These are phyloP conservation scores for Chlamydotis undulata DNA, from an alignment of 2,113 vertebrate species.

Conservation along the genomic window DNA sequence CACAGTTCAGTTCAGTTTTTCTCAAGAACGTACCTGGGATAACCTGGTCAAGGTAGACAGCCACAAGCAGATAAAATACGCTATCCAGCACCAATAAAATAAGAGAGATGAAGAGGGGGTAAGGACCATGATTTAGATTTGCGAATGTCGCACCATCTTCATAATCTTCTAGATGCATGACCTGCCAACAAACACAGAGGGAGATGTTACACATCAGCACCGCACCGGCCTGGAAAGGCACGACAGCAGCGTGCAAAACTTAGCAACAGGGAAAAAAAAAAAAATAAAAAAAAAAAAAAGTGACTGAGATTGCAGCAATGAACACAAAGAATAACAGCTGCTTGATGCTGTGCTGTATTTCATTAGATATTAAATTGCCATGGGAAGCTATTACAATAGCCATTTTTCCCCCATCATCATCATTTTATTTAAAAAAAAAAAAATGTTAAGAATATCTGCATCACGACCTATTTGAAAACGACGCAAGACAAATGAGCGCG, in stretches of 20 bases:
- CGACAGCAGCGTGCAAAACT: rapidly evolving
- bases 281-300: not conserved
- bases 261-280: no score
- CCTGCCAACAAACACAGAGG: slow-evolving; percentile 72
- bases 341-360: rapidly evolving
- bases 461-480: rapidly evolving
- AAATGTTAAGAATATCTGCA: not conserved
- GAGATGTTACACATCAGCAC: not conserved
- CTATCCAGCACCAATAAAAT: slow-evolving; percentile 87
- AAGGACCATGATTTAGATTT: slow-evolving; percentile 86
- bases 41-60: slow-evolving; percentile 95
- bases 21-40: slow-evolving; percentile 83
- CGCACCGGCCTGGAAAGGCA: not conserved
- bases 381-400: rapidly evolving
- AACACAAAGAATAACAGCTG: not conserved
- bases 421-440: not conserved
- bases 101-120: slow-evolving; percentile 87
- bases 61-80: slow-evolving; percentile 89
- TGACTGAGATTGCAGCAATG: not conserved
- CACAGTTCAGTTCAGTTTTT: not conserved
- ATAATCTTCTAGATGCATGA: slow-evolving; percentile 93
- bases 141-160: slow-evolving; percentile 87
- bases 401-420: not conserved
- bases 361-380: not conserved
- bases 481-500: rapidly evolving